A percentile compares a stretch with the other conserved stretches of the same genome.
These are phyloP conservation scores for Saguinus imperator DNA, from an alignment of 2,113 vertebrate genomes.

Conservation along the genomic window DNA sequence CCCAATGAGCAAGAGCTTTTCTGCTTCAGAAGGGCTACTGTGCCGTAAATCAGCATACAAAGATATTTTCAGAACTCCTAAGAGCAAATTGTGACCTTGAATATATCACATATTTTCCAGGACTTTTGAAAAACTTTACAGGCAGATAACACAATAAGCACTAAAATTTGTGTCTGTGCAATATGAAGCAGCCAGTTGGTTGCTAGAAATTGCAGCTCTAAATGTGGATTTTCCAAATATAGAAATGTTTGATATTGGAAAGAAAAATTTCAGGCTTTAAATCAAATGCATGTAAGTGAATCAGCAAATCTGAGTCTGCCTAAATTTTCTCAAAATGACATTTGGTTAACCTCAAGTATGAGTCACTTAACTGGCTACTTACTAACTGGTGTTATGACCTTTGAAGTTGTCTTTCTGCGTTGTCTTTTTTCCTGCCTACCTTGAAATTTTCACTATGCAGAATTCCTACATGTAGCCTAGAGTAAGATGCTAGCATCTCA, in stretches of 20 bases:
- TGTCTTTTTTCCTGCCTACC: neutral
- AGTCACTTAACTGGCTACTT: neutral
- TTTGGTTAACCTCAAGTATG: constrained; percentile 1
- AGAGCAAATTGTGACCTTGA: constrained; percentile 42
- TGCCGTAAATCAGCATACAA: constrained; percentile 7
- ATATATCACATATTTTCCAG: neutral
- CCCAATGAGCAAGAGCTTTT: neutral
- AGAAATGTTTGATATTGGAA: constrained; percentile 13
- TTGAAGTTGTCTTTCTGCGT: neutral
- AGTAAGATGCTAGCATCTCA: neutral
- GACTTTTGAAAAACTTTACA: neutral
- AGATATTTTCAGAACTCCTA: constrained; percentile 20
- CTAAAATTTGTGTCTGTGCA: constrained; percentile 17
- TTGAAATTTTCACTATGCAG: neutral
- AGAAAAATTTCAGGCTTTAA: constrained; percentile 40
- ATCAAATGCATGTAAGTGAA: neutral
- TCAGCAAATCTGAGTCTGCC: neutral
- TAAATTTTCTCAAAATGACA: constrained; percentile 28
- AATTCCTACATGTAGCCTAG: neutral
- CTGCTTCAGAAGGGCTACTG: neutral
- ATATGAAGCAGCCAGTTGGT: neutral
- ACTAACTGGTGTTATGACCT: neutral
- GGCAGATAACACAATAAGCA: neutral
- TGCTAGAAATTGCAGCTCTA: neutral
- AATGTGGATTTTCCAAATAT: constrained; percentile 30